Base-by-base conservation (phyloP, 2,113 vertebrate genomes). In the Lophochroa leadbeateri region DNA sequence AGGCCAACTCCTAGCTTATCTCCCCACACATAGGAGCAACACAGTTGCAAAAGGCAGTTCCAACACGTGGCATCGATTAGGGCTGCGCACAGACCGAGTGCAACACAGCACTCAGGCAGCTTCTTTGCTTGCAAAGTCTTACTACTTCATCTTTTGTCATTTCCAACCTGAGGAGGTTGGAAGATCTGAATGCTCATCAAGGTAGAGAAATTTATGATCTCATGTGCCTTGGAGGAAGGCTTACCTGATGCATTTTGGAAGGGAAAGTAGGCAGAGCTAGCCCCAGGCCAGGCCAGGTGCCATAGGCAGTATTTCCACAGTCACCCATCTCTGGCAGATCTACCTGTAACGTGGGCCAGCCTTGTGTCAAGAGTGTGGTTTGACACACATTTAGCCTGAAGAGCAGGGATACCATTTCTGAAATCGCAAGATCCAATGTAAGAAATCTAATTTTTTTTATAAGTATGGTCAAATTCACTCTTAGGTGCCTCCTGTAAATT, bases 71-170 rank as follows among this genome's bases (percentile, higher is more conserved):
- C 80, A 37, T 41, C 11, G 9, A 37, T 89, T 92, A 25, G 23
- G 78, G 83, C 94, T 82, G 85, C 0, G 0, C 43, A 3, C 58
- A 57, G 79, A 80, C 5, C 31, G 50, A 81, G 80, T 16, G 0
- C 33, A 71, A 61, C 10, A 0, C 53, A 53, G 39, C 1, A 1
- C 35, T 7, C 44, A 0, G 33, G 61, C 39, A 49, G 68, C 85
- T 92, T 60, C 68, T 20, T 88, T 80, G 88, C 90, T 83, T 8
- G 1, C 29, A 27, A 27, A 88, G 33, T 17, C 61, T 64, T 82
- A 57, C 86, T 86, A 9, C 84, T 92, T 61, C 67, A 52, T 86
- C 88, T 93, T 94, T 91, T 60, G 71, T 79, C 86, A 47, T 92
- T 95, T 93, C 77, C 63, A 75, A 49, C 50, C 44, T 6, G 15